Evolutionary conservation across 2,113 vertebrate species (phyloP), one percentile per base, ranked within the genome.

Genomic region (Origma solitaria): DNA sequence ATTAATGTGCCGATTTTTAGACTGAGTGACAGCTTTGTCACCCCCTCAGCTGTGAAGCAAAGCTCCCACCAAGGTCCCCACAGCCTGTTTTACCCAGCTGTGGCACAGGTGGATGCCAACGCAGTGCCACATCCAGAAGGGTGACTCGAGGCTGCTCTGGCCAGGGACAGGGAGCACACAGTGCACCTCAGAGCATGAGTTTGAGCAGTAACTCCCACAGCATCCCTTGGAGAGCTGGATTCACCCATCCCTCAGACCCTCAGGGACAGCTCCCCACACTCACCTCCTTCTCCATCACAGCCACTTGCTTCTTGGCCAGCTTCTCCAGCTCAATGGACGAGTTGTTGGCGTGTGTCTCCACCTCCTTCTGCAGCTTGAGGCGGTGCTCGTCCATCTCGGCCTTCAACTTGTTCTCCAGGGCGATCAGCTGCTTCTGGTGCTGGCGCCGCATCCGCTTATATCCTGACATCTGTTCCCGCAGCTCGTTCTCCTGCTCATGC

Each of bases 401-500:
- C 98, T 99, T 99, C 97, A 99, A 98, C 98, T 99, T 99, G 98
- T 99, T 99, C 97, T 99, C 99, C 98, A 99, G 98, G 97, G 99
- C 99, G 97, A 99, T 99, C 98, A 99, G 99, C 99, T 99, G 99
- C 98, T 99, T 99, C 99, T 99, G 99, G 98, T 99, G 99, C 98
- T 99, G 99, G 98, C 99, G 99, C 97, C 99, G 98, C 99, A 99
- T 99, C 97, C 99, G 99, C 98, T 99, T 99, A 98, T 99, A 99
- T 97, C 99, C 99, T 94, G 99, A 99, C 99, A 99, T 99, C 99
- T 99, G 99, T 98, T 99, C 99, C 95, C 99, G 99, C 97, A 99
- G 98, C 98, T 99, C 99, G 97, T 99, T 99, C 97, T 99, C 99
- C 98, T 99, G 99, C 98, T 99, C 99, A 98, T 99, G 99, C 97